phyloP scores from a whole-genome alignment of 2,797 vertebrate genomes.

The Chaunax sp. region DNA sequence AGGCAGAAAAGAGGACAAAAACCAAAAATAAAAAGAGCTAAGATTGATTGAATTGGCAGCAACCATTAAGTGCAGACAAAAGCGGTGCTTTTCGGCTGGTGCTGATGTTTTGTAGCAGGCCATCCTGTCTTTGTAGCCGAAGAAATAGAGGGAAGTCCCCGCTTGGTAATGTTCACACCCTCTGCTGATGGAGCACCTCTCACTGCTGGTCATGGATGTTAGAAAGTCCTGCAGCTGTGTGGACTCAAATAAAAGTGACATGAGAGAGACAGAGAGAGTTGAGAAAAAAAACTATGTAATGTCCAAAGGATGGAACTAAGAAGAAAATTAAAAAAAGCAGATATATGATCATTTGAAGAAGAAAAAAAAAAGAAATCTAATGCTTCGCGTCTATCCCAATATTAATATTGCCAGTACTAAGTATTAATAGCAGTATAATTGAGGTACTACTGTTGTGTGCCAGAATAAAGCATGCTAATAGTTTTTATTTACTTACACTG shows the following conservation, averaged over 20 bases:
- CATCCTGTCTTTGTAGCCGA: constrained; percentile 60
- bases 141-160: constrained; percentile 72
- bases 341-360: not conserved
- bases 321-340: not conserved
- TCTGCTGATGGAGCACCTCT: constrained; percentile 69
- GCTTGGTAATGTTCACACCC: constrained; percentile 77
- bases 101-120: constrained; percentile 57
- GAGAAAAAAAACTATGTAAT: constrained; percentile 2
- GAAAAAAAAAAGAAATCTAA: too few relatives aligned
- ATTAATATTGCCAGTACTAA: too few relatives aligned
- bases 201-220: constrained; percentile 70
- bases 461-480: not conserved
- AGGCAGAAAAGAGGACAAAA: constrained; percentile 26
- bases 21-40: constrained; percentile 44
- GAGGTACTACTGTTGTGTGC: not conserved
- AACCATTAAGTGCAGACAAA: constrained; percentile 72
- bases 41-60: constrained; percentile 67
- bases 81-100: constrained; percentile 64
- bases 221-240: constrained; percentile 67
- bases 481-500: too few relatives aligned
- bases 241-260: constrained; percentile 31
- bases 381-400: too few relatives aligned
- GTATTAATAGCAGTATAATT: too few relatives aligned
- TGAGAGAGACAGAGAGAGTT: constrained; percentile 8
- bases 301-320: constrained; percentile 4